Base-by-base conservation (phyloP, 2,113 vertebrate genomes). In the Thinocorus orbignyianus region DNA sequence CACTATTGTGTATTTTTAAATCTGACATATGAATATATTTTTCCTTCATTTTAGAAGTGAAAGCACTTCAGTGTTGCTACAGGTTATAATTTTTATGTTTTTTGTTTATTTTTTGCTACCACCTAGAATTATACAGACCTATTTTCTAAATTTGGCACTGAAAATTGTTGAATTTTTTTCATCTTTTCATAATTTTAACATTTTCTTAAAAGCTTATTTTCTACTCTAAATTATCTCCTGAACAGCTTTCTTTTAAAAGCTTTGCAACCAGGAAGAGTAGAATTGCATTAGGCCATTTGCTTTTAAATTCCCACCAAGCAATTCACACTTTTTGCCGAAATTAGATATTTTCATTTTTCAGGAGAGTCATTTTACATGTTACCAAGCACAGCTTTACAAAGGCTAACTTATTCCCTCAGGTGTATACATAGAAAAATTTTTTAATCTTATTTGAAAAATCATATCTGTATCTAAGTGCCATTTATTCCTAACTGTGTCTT, bases 131-230 rank as follows among this genome's bases (percentile, higher is more conserved):
- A 85, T 58, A 42, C 2, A 15, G 2, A 77, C 5, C 92, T 83
- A 31, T 92, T 97, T 97, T 95, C 85, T 96, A 81, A 94, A 94
- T 93, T 96, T 95, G 79, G 31, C 70, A 92, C 76, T 52, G 64
- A 97, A 97, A 94, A 96, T 81, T 83, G 61, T 24, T 94, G 48
- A 23, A 30, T 77, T 72, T 95, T 88, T 73, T 88, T 78, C 19
- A 96, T 70, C 54, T 85, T 92, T 94, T 28, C 46, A 81, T 88
- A 51, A 83, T 78, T 96, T 81, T 37, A 70, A 77, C 26, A 13
- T 46, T 81, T 81, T 77, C 61, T 46, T 78, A 94, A 96, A 97
- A 90, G 49, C 2, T 17, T 81, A 19, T 77, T 94, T 92, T 81
- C 79, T 84, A 41, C 58, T 35, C 37, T 82, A 62, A 73, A 71